phyloP scores from a whole-genome alignment of 2,113 vertebrate genomes.

The Triplophysa siluroides region DNA sequence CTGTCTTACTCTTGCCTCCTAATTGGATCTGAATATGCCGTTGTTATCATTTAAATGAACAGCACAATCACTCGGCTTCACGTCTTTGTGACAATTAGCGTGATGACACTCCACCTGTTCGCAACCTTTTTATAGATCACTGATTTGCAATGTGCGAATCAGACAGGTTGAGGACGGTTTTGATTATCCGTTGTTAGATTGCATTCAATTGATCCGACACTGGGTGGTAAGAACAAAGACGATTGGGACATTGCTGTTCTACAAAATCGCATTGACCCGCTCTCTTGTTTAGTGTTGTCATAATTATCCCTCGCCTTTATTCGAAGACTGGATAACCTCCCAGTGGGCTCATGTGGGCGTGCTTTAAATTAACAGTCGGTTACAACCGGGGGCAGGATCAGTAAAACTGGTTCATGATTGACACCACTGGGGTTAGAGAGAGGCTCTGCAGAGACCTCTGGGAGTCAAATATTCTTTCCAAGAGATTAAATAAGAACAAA shows the following conservation, averaged over 20 bases:
- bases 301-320: conserved; percentile 36
- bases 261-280: conserved; percentile 14
- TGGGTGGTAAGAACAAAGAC: background rate
- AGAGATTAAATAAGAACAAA: conserved; percentile 43
- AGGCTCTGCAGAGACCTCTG: background rate
- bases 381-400: background rate
- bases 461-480: conserved; percentile 23
- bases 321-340: background rate
- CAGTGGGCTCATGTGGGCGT: conserved; percentile 25
- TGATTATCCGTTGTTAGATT: background rate
- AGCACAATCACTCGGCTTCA: conserved; percentile 75
- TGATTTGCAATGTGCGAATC: conserved; percentile 60
- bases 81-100: conserved; percentile 70
- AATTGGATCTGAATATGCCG: conserved; percentile 74
- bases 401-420: conserved; percentile 22
- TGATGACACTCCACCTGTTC: conserved; percentile 75
- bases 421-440: conserved; percentile 6
- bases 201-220: background rate
- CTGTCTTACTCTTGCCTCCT: conserved; percentile 61
- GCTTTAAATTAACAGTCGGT: conserved; percentile 16
- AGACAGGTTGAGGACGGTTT: conserved; percentile 8
- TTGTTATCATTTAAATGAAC: conserved; percentile 76
- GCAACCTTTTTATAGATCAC: conserved; percentile 69
- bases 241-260: conserved; percentile 32
- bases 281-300: conserved; percentile 29